phyloP scores from a whole-genome alignment of 2,888 invertebrate species.

The Drosophila formosana region DNA sequence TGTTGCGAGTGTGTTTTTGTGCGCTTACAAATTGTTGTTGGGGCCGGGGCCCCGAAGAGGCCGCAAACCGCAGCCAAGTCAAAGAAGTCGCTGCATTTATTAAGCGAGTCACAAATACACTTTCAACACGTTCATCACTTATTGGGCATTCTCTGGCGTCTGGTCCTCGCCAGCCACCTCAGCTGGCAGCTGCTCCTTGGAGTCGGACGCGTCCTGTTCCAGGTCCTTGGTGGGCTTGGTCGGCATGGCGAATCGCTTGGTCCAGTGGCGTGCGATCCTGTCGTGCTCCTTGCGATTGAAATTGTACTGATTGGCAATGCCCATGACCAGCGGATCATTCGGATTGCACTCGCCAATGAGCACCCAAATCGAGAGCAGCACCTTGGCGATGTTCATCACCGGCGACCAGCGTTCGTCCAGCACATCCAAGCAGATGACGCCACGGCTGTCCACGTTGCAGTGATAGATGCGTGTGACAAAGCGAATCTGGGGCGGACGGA shows the following conservation, averaged over 20 bases:
- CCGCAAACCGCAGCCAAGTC: not conserved
- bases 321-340: slow-evolving; percentile 64
- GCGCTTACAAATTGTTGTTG: slow-evolving; percentile 56
- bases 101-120: too few relatives aligned
- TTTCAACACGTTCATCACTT: not conserved
- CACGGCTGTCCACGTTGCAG: slow-evolving; percentile 71
- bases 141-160: not conserved
- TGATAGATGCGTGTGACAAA: slow-evolving; percentile 69
- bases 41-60: slow-evolving; percentile 23
- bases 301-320: slow-evolving; percentile 69
- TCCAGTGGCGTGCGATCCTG: slow-evolving; percentile 66
- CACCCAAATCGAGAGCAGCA: slow-evolving; percentile 66
- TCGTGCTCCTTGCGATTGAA: slow-evolving; percentile 69
- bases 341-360: slow-evolving; percentile 71
- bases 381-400: slow-evolving; percentile 64
- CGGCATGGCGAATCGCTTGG: slow-evolving; percentile 56
- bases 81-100: too few relatives aligned
- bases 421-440: slow-evolving; percentile 67
- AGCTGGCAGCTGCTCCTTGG: not conserved
- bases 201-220: not conserved
- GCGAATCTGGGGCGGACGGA: slow-evolving; percentile 65
- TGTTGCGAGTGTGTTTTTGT: slow-evolving; percentile 16
- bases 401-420: slow-evolving; percentile 74
- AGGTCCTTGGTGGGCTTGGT: slow-evolving; percentile 28
- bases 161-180: not conserved